Percentiles rank a stretch among this genome's conserved stretches.
Evolutionary conservation across 2,888 invertebrate genomes (phyloP).

Genomic region (Punctoribates punctum): DNA sequence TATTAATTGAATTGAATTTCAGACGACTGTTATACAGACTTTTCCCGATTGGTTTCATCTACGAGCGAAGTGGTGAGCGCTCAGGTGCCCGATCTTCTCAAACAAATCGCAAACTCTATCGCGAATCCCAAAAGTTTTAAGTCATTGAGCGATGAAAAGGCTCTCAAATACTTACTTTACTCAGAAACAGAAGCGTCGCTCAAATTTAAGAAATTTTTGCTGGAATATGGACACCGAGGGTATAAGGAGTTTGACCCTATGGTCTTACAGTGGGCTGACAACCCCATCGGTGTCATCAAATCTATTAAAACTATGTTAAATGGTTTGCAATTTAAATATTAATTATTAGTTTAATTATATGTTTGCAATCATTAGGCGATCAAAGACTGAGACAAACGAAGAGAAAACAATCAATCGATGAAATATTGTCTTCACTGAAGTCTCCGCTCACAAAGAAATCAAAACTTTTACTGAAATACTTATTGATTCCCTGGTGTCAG

Average conservation of each 20-base stretch:
- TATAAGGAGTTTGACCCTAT: conserved; percentile 52
- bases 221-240: conserved; percentile 68
- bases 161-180: conserved; percentile 61
- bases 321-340: not conserved
- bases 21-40: conserved; percentile 21
- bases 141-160: conserved; percentile 52
- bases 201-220: conserved; percentile 62
- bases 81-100: conserved; percentile 33
- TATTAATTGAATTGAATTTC: not conserved
- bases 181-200: conserved; percentile 58
- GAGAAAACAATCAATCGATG: conserved; percentile 7
- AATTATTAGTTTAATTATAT: not conserved
- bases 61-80: conserved; percentile 42
- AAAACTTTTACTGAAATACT: conserved; percentile 51
- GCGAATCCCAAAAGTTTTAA: not conserved
- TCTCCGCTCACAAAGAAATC: conserved; percentile 31
- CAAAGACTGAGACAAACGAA: not conserved
- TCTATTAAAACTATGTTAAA: not conserved
- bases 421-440: conserved; percentile 30
- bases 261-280: conserved; percentile 19
- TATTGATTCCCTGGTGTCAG: conserved; percentile 62
- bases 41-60: not conserved
- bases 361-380: not conserved
- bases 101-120: conserved; percentile 32
- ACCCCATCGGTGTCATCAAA: conserved; percentile 16